Percentiles rank a stretch among this genome's conserved stretches.
phyloP scores from a whole-genome alignment of 2,113 vertebrate genomes.

The Romanogobio albipinnatus region DNA sequence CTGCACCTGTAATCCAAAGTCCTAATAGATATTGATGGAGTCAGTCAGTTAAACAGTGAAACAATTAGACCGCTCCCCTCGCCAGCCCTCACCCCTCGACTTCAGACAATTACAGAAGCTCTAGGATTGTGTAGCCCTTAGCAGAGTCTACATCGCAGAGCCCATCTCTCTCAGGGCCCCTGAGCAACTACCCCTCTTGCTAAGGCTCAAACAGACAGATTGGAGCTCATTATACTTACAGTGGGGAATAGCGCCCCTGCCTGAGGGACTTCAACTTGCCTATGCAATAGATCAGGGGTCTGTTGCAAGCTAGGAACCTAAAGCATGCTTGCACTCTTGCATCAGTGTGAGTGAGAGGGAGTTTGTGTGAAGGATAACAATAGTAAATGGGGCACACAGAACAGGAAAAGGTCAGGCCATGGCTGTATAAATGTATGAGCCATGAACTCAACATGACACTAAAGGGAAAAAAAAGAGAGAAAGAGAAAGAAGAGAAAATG shows the following conservation, averaged over 20 bases:
- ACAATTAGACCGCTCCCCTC: constrained; percentile 52
- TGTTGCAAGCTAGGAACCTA: constrained; percentile 1
- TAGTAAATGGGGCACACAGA: constrained; percentile 37
- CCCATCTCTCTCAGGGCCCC: constrained; percentile 17
- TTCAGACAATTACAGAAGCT: constrained; percentile 47
- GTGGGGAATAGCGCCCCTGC: constrained; percentile 20
- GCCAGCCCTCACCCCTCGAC: constrained; percentile 33
- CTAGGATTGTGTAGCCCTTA: constrained; percentile 32
- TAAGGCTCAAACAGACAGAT: constrained; percentile 42
- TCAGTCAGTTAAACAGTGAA: constrained; percentile 57
- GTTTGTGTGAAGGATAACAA: constrained; percentile 39
- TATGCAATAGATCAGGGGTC: constrained; percentile 12
- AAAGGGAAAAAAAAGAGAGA: not conserved
- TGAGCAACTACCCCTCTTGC: constrained; percentile 39
- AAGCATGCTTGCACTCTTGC: not conserved
- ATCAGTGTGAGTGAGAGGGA: not conserved
- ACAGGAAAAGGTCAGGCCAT: constrained; percentile 18
- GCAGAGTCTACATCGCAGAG: constrained; percentile 18
- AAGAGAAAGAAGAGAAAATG: not conserved
- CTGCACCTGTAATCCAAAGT: constrained; percentile 54
- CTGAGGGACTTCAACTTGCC: constrained; percentile 38
- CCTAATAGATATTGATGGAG: constrained; percentile 61
- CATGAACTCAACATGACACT: constrained; percentile 28
- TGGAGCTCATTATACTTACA: constrained; percentile 45
- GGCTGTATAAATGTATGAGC: constrained; percentile 29